These are phyloP conservation scores for Hippocampus mohnikei DNA, from an alignment of 2,113 vertebrate species.

Conservation along the genomic window DNA sequence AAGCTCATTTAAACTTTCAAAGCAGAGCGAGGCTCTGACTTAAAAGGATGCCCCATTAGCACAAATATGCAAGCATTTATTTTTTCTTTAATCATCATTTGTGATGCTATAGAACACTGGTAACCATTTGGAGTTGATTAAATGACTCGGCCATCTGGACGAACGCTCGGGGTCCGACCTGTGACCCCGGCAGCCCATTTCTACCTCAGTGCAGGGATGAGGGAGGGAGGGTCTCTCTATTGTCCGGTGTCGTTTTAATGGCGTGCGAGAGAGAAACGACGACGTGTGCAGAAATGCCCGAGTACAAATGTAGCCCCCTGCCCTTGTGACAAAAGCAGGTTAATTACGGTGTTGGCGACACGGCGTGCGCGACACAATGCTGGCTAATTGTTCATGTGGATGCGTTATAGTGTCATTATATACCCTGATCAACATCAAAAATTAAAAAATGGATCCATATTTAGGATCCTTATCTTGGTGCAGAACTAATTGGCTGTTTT, in stretches of 20 bases:
- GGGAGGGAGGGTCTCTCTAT: neutral
- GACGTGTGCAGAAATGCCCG: slow-evolving; percentile 28
- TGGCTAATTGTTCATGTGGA: slow-evolving; percentile 63
- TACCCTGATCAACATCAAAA: too few species aligned
- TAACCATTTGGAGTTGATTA: neutral
- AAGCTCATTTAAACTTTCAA: neutral
- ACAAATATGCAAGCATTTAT: too few species aligned
- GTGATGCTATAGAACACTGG: too few species aligned
- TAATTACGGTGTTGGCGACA: slow-evolving; percentile 60
- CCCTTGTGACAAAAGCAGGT: slow-evolving; percentile 52
- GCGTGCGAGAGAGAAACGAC: slow-evolving; percentile 63
- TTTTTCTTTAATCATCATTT: too few species aligned
- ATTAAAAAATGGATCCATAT: too few species aligned
- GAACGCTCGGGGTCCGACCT: slow-evolving; percentile 60
- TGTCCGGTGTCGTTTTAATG: slow-evolving; percentile 47
- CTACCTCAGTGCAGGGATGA: slow-evolving; percentile 39
- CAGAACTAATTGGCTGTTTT: slow-evolving; percentile 67
- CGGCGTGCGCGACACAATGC: slow-evolving; percentile 37
- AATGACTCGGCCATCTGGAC: slow-evolving; percentile 56
- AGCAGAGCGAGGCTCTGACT: neutral
- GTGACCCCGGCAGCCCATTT: slow-evolving; percentile 64
- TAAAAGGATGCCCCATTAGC: neutral
- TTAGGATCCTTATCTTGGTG: slow-evolving; percentile 24
- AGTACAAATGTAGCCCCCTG: slow-evolving; percentile 15
- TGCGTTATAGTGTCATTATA: slow-evolving; percentile 35